Percentiles rank a stretch among this genome's conserved stretches.
Evolutionary conservation across 2,888 invertebrate genomes (phyloP).

Genomic region (Cancer borealis): DNA sequence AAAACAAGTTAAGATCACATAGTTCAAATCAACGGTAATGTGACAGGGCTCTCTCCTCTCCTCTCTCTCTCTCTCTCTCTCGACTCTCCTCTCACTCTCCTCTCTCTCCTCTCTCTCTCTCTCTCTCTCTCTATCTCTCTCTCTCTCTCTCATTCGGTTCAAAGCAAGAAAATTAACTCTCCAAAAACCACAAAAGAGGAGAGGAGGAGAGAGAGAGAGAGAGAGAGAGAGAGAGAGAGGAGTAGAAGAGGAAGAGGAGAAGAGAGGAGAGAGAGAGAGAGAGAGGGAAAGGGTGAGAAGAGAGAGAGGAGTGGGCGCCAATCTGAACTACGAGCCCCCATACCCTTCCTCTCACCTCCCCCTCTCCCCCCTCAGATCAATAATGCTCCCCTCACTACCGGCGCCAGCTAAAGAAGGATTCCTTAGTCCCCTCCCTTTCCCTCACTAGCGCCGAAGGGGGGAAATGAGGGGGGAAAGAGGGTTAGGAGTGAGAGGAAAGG

Average conservation of each 20-base stretch:
- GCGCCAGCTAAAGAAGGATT: neutral
- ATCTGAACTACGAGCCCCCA: neutral
- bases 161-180: too few species aligned
- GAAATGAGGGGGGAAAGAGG: neutral
- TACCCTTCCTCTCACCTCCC: neutral
- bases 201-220: neutral
- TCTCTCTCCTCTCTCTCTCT: too few species aligned
- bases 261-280: constrained; percentile 15
- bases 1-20: neutral
- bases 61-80: too few species aligned
- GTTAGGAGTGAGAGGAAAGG: neutral
- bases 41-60: too few species aligned
- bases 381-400: neutral
- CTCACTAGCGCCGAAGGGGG: neutral
- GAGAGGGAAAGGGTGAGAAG: neutral
- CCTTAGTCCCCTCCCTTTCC: neutral
- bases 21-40: neutral
- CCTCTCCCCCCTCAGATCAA: neutral
- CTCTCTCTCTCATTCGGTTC: neutral
- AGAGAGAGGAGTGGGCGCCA: neutral
- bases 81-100: too few species aligned
- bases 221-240: neutral
- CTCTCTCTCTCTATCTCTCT: neutral
- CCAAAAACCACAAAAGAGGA: neutral
- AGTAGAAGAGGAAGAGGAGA: too few species aligned